A percentile compares a stretch with the other conserved stretches of the same genome.
Conservation (phyloP, 1,140 invertebrate species). For the Himalopsyche phryganea region DNA sequence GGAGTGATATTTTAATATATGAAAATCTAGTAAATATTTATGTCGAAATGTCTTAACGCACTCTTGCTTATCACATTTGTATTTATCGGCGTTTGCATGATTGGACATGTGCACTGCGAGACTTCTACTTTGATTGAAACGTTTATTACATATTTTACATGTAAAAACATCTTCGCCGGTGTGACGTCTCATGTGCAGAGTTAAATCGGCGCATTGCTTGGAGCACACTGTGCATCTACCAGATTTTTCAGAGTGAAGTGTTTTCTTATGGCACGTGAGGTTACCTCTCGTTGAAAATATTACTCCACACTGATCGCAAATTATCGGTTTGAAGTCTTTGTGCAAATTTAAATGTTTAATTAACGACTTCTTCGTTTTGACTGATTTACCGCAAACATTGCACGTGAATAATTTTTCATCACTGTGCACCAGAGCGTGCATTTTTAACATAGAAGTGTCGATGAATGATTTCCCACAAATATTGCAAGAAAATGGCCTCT, state of each 20-base stretch:
- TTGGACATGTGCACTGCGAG: constrained; percentile 43
- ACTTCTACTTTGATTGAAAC: constrained; percentile 42
- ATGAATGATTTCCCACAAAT: constrained; percentile 68
- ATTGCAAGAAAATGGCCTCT: constrained; percentile 61
- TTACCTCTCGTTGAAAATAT: constrained; percentile 58
- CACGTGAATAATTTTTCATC: constrained; percentile 41
- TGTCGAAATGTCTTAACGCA: constrained; percentile 46
- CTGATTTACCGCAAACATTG: constrained; percentile 37
- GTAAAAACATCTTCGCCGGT: constrained; percentile 65
- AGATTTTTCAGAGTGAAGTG: constrained; percentile 46
- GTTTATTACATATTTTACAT: constrained; percentile 53
- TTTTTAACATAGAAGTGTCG: constrained; percentile 34
- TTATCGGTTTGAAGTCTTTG: constrained; percentile 33
- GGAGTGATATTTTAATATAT: constrained; percentile 45
- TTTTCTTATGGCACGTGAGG: constrained; percentile 44
- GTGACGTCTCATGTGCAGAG: constrained; percentile 61
- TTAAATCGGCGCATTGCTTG: constrained; percentile 44
- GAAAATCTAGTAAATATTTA: constrained; percentile 45
- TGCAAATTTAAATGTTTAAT: constrained; percentile 39
- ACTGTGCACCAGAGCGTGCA: constrained; percentile 38
- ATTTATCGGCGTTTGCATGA: constrained; percentile 46
- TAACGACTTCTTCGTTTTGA: constrained; percentile 42
- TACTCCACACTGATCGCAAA: constrained; percentile 53
- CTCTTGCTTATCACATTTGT: constrained; percentile 43
- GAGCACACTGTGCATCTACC: constrained; percentile 43